Evolutionary conservation across 2,797 vertebrate genomes (phyloP), one percentile per base, ranked within the genome.

Genomic region (Ptychobarbus kaznakovi): DNA sequence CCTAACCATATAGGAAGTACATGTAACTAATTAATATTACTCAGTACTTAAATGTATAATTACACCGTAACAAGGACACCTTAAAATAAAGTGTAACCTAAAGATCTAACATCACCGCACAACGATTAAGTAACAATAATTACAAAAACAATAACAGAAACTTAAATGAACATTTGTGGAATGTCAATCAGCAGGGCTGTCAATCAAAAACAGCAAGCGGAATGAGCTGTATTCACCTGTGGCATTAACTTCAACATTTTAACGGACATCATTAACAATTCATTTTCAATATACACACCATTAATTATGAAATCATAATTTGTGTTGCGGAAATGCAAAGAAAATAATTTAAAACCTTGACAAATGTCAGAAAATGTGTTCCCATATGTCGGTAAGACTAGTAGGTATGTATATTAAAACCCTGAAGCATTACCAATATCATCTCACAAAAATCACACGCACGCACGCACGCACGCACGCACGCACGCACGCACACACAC

Each of bases 401-500:
- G 53, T 53, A 77, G 53, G 53, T 35, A 58, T 53, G 40, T 77
- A 77, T 35, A 77, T 77, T 77, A 58, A 66, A 53, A 66, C 35
- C 28, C 28, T 35, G 11, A 83, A 68, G 61, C 75, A 78, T 84
- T 77, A 70, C 65, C 63, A 70, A 69, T 42, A 56, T 76, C 46
- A 72, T 68, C 61, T 44, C 56, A 61, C 49, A 38, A 79, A 86
- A 32, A 25, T 77, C 56, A 58, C 46, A 77, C n/a, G 40, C 28
- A 66, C 56, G 61, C 88, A 89, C 88, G 86, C 88, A 84, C 81
- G 66, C 66, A 63, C 81, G 88, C 84, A 88, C 80, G 81, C 74
- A 80, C 49, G 61, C 88, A 89, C 88, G 86, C 88, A 79, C 81
- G 66, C 66, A 63, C 81, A 89, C 84, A 88, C 81, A 82, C 74